Conservation (phyloP, 2,797 vertebrate genomes). For the Anabacerthia variegaticeps region DNA sequence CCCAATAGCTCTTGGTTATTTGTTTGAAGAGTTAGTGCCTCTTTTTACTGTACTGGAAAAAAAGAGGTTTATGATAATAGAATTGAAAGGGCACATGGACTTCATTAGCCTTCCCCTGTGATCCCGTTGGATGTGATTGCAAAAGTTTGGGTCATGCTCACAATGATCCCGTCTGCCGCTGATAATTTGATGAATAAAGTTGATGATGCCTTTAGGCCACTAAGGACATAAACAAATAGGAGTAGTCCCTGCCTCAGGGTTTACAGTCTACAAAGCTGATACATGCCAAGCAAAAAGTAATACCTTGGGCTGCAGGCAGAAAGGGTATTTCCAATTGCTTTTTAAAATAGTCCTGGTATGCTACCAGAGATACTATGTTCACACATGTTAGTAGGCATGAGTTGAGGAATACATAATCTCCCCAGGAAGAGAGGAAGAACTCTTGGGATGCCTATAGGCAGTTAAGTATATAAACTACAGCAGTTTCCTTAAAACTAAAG, state of each 20-base stretch:
- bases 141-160: neutral
- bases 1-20: neutral
- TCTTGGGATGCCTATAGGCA: neutral
- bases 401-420: neutral
- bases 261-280: neutral
- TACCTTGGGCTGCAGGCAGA: neutral
- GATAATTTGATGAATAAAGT: neutral
- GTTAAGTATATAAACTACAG: neutral
- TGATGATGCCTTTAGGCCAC: neutral
- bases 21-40: neutral
- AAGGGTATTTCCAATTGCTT: neutral
- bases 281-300: neutral
- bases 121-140: accelerated
- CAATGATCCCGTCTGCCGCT: neutral
- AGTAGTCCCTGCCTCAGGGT: neutral
- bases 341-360: neutral
- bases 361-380: neutral
- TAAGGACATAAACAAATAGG: neutral
- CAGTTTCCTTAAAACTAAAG: neutral
- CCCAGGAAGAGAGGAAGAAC: neutral
- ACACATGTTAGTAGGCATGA: neutral
- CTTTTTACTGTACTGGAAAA: neutral
- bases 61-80: neutral
- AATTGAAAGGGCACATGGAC: neutral
- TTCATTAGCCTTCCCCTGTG: neutral